Percentiles rank a stretch among this genome's conserved stretches.
Conservation (phyloP, 2,113 vertebrate species). For the Gavia stellata region DNA sequence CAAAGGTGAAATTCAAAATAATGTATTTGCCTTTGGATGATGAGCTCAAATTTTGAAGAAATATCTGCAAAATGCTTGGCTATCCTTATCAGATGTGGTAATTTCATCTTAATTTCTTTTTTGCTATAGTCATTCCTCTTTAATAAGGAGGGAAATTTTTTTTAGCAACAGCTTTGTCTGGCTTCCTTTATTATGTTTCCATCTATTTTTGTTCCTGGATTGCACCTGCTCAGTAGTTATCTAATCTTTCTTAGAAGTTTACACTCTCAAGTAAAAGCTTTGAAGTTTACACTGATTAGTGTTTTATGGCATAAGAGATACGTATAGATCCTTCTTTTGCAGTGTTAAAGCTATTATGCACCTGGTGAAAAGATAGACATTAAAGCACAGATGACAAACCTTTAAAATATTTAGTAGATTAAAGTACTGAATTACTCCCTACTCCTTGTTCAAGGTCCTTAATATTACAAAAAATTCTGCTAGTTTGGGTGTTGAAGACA, state of each 20-base stretch:
- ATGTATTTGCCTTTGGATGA: background rate
- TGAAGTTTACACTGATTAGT: slow-evolving; percentile 58
- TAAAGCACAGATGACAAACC: slow-evolving; percentile 45
- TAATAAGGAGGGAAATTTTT: background rate
- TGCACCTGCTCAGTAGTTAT: slow-evolving; percentile 73
- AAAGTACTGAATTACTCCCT: slow-evolving; percentile 38
- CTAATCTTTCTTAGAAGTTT: slow-evolving; percentile 69
- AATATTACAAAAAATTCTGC: background rate
- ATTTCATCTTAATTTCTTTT: background rate
- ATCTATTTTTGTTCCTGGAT: slow-evolving; percentile 49
- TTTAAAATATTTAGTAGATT: slow-evolving; percentile 49
- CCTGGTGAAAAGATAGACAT: slow-evolving; percentile 40
- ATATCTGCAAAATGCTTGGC: background rate
- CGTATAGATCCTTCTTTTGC: slow-evolving; percentile 31
- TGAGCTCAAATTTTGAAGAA: background rate
- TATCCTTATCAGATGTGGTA: background rate
- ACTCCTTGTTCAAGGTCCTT: background rate
- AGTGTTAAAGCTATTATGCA: slow-evolving; percentile 58
- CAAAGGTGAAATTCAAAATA: background rate
- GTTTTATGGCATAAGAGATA: slow-evolving; percentile 63
- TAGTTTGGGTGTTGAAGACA: background rate
- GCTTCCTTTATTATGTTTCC: slow-evolving; percentile 36
- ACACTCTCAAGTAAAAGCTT: slow-evolving; percentile 59
- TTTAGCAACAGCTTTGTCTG: slow-evolving; percentile 51
- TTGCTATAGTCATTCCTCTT: background rate